Percentiles rank a stretch among this genome's conserved stretches.
Evolutionary conservation across 2,797 vertebrate species (phyloP).

Genomic region (Mionectes olivaceus): DNA sequence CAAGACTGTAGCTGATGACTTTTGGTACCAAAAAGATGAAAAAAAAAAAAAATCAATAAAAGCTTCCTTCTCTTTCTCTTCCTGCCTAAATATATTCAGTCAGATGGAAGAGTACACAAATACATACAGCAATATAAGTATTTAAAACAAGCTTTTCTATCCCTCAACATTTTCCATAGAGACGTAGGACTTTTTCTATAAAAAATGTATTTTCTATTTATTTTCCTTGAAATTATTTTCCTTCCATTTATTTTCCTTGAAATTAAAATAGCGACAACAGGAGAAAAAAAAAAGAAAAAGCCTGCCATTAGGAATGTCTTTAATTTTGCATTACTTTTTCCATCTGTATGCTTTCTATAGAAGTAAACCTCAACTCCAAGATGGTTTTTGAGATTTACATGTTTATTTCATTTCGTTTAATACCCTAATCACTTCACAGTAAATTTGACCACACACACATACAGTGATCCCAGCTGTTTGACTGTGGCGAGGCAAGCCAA

Average conservation of each 20-base stretch:
- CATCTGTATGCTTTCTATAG: slow-evolving; percentile 70
- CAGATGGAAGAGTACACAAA: background rate
- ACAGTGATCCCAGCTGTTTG: slow-evolving; percentile 59
- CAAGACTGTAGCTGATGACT: background rate
- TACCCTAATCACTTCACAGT: slow-evolving; percentile 71
- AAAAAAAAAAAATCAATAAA: background rate
- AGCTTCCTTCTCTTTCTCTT: background rate
- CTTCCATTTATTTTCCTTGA: slow-evolving; percentile 57
- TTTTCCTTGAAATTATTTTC: slow-evolving; percentile 45
- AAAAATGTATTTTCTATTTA: slow-evolving; percentile 32
- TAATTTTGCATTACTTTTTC: slow-evolving; percentile 67
- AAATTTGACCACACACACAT: slow-evolving; percentile 70
- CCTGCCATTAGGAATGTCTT: slow-evolving; percentile 52
- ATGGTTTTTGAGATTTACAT: slow-evolving; percentile 68
- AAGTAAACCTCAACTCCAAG: slow-evolving; percentile 58
- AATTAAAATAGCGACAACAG: slow-evolving; percentile 40
- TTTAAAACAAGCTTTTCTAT: slow-evolving; percentile 18
- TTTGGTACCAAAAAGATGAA: background rate
- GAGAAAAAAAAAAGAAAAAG: background rate
- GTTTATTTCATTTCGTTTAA: slow-evolving; percentile 74
- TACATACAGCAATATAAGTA: background rate
- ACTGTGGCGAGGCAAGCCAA: slow-evolving; percentile 3
- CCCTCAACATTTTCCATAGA: background rate
- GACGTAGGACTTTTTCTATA: background rate
- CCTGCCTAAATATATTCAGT: background rate